Base-by-base conservation (phyloP, 64 coral and sea anemone species). In the Montipora sp. region DNA sequence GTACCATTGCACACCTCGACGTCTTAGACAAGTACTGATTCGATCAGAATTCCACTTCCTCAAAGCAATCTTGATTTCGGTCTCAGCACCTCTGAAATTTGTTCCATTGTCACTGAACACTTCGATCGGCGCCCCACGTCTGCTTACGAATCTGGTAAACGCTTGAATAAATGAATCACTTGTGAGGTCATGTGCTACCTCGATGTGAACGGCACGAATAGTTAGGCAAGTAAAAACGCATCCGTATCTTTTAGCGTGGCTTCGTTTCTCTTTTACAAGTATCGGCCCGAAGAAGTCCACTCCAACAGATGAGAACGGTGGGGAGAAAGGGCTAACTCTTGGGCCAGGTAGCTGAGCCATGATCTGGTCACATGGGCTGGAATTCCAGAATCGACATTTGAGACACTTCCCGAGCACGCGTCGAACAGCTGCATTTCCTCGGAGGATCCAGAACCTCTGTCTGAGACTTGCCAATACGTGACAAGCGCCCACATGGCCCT, bases 21-120 rank as follows among this genome's bases (percentile, higher is more conserved):
- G 55, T 7, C 75, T 13, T 12, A 87, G 83, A 1, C 45, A 19
- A 73, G 70, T 66, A 7, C 71, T 2, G 12, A 93, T 87, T 23
- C 51, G 46, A 3, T 69, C 75, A 9, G 20, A 59, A 43, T 93
- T 80, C 91, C 24, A 87, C 5, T 24, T 16, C 51, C 80, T 27
- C 13, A 93, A 22, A 44, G 72, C 80, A 55, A 60, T n/a, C 5
- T 19, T 27, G 0, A 93, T 8, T 11, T 93, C 83, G 36, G 4
- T 7, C 18, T 90, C 88, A 0, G 92, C 92, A 27, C 92, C 92
- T 67, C 20, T 82, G n/a, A 94, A 94, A 19, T 94, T 94, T 5
- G 86, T 94, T 2, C 92, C 87, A 70, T 94, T 89, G 8, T 94
- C 92, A 49, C 92, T 94, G 53, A 10, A 89, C 5, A 92, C 48